Percentiles rank a stretch among this genome's conserved stretches.
Conservation (phyloP, 2,113 vertebrate genomes). For the Pyxicephalus adspersus region DNA sequence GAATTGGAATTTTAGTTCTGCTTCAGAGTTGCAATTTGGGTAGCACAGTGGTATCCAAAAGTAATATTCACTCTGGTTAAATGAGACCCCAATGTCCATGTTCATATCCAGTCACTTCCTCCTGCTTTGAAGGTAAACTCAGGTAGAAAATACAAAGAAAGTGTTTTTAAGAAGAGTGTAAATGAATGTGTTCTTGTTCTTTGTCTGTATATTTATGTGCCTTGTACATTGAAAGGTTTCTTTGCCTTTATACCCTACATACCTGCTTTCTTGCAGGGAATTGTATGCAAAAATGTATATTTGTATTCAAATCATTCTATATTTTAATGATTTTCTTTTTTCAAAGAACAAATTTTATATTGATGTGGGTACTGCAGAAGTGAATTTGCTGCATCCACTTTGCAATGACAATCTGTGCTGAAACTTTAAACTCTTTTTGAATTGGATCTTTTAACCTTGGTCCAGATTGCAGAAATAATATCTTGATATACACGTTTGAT, state of each 20-base stretch:
- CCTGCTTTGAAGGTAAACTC: neutral
- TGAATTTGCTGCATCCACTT: neutral
- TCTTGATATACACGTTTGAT: neutral
- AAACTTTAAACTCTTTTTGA: neutral
- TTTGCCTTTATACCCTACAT: neutral
- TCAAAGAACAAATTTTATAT: conserved; percentile 13
- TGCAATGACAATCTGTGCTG: conserved; percentile 12
- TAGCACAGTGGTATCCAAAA: conserved; percentile 1
- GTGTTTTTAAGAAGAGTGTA: neutral
- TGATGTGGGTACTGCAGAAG: conserved; percentile 8
- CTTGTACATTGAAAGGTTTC: neutral
- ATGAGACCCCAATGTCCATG: neutral
- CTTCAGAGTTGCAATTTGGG: too few species aligned
- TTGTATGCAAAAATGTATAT: conserved; percentile 4
- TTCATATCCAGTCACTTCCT: neutral
- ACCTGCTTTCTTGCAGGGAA: neutral
- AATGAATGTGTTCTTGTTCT: neutral
- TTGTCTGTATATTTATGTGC: conserved; percentile 26
- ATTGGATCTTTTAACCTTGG: neutral
- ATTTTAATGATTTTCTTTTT: conserved; percentile 25
- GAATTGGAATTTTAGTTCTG: too few species aligned
- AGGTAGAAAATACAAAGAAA: neutral
- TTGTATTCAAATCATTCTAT: neutral
- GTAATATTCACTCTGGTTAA: neutral
- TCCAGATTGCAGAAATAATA: neutral